Evolutionary conservation across 2,113 vertebrate genomes (phyloP), one percentile per base, ranked within the genome.

Genomic region (Progne subis): DNA sequence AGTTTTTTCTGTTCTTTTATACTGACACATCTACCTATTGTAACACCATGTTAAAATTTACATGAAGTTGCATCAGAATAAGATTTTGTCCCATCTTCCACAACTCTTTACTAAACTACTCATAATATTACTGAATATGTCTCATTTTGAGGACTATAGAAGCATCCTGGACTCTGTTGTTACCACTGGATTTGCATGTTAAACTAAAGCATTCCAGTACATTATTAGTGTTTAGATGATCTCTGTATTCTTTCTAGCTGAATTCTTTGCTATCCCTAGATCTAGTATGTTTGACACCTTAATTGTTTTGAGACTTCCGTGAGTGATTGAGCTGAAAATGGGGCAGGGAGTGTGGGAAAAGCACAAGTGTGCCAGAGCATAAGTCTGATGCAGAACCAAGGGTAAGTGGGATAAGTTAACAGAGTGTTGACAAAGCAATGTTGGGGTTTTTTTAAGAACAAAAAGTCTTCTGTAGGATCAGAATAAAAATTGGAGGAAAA

Each of bases 31-130:
- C 90, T 78, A 41, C 12, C 68, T 11, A 43, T 69, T 79, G 24
- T 61, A 60, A 61, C 16, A 83, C 16, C 1, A 11, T 17, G n/a
- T 72, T 71, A 76, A 26, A 39, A 59, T 47, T 80, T 32, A 37
- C 24, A 20, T 25, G 3, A 57, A 61, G 69, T 87, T 98, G 96
- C 97, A 97, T 98, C 97, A 98, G 94, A 95, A 98, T 91, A 97
- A 97, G 88, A 46, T 81, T 91, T 82, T 74, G 18, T 96, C 94
- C 34, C 68, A 19, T 75, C 61, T 60, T 76, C 89, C 94, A 84
- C n/a, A 57, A 15, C 44, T 57, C 92, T 91, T 90, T 75, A 82
- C 93, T 95, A 92, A 96, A 88, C 46, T 60, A 75, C 52, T 59
- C 37, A 87, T 76, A 47, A 20, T 76, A 2, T 57, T 76, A 20